Evolutionary conservation across 2,797 vertebrate genomes (phyloP).

Genomic region (Lacerta viridis): DNA sequence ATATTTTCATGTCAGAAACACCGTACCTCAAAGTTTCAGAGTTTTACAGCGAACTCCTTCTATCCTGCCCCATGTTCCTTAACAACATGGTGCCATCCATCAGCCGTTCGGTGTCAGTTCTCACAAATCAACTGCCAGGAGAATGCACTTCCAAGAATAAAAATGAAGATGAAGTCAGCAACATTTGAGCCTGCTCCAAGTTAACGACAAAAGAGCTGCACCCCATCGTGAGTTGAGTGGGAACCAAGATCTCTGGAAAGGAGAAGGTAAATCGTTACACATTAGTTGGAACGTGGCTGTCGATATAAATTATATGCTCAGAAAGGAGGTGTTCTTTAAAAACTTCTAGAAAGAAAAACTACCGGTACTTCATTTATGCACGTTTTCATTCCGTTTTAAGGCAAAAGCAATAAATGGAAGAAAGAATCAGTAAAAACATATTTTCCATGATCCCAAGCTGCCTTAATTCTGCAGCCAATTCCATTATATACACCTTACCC

Average conservation of each 20-base stretch:
- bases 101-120: conserved; percentile 65
- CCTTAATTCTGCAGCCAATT: no score
- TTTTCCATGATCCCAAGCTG: background rate
- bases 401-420: background rate
- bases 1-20: conserved; percentile 53
- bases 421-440: background rate
- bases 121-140: conserved; percentile 71
- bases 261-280: conserved; percentile 56
- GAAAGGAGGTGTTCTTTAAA: conserved; percentile 19
- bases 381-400: conserved; percentile 1
- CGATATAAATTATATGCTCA: conserved; percentile 27
- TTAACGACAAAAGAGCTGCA: conserved; percentile 62
- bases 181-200: conserved; percentile 55
- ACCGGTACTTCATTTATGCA: background rate
- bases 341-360: background rate
- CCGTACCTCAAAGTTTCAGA: conserved; percentile 44
- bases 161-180: conserved; percentile 70
- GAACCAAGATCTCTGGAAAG: conserved; percentile 43
- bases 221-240: conserved; percentile 45
- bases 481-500: no score
- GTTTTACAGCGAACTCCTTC: conserved; percentile 64
- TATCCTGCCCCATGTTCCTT: conserved; percentile 54
- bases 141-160: conserved; percentile 61
- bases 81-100: conserved; percentile 57
- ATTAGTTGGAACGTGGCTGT: conserved; percentile 40